A percentile compares a stretch with the other conserved stretches of the same genome.
These are phyloP conservation scores for Tetramorium simillimum DNA, from an alignment of 1,140 invertebrate species.

Conservation along the genomic window DNA sequence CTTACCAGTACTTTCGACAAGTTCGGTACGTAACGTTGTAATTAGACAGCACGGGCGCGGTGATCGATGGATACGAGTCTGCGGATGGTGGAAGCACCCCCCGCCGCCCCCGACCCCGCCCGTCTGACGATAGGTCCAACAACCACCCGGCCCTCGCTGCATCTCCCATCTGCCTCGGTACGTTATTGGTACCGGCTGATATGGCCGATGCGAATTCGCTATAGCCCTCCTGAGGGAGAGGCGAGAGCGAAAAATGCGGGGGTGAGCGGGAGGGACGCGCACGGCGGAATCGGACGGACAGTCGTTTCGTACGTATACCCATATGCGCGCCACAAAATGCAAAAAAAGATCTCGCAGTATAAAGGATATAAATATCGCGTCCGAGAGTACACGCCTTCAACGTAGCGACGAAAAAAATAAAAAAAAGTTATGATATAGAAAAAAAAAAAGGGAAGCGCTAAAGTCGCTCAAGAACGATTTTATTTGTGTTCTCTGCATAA, in stretches of 20 bases:
- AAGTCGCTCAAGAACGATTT: not conserved
- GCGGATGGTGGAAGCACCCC: constrained; percentile 68
- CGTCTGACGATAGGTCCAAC: constrained; percentile 51
- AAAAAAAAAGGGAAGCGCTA: not conserved
- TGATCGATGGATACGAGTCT: constrained; percentile 54
- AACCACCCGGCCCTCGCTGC: constrained; percentile 65
- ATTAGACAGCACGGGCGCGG: constrained; percentile 36
- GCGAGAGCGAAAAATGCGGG: constrained; percentile 10
- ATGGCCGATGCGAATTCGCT: constrained; percentile 74
- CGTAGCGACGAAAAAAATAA: not conserved
- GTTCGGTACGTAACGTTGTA: constrained; percentile 13
- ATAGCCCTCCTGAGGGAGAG: constrained; percentile 30
- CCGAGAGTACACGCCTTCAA: not conserved
- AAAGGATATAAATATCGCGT: not conserved
- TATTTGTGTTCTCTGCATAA: not conserved
- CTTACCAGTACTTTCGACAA: not conserved
- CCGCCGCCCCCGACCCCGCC: constrained; percentile 30
- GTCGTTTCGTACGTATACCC: constrained; percentile 18
- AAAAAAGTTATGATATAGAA: not conserved
- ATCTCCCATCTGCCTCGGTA: constrained; percentile 71
- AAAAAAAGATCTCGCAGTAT: constrained; percentile 23
- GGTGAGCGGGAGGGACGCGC: not conserved
- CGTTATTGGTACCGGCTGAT: constrained; percentile 76
- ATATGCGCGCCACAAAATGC: constrained; percentile 30
- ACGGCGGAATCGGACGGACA: not conserved